Evolutionary conservation across 2,888 invertebrate species (phyloP).

Genomic region (Mesochorus sp.): DNA sequence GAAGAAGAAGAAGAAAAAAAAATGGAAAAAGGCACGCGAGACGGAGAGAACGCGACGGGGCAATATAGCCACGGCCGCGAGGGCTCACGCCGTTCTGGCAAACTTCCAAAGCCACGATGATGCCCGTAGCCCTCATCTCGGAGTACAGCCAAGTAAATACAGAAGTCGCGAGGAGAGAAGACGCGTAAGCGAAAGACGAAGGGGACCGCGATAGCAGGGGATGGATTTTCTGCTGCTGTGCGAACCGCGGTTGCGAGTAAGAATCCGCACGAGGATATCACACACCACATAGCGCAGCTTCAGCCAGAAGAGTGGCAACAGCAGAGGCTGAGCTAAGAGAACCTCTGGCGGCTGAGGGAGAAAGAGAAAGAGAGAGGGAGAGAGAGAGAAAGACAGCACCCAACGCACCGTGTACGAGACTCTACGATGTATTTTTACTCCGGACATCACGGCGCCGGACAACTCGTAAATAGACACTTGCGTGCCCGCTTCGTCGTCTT

Average conservation of each 20-base stretch:
- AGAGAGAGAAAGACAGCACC: too few relatives aligned
- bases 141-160: slow-evolving; percentile 66
- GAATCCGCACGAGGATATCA: slow-evolving; percentile 36
- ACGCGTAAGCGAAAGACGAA: slow-evolving; percentile 41
- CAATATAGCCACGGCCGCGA: slow-evolving; percentile 36
- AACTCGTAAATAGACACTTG: slow-evolving; percentile 82
- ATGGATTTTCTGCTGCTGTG: slow-evolving; percentile 30
- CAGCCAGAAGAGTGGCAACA: slow-evolving; percentile 52
- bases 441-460: slow-evolving; percentile 82
- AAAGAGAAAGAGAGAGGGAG: too few relatives aligned
- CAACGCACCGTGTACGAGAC: slow-evolving; percentile 69
- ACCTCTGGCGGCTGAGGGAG: slow-evolving; percentile 54
- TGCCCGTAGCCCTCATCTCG: slow-evolving; percentile 58
- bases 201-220: slow-evolving; percentile 4
- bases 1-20: not conserved
- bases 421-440: slow-evolving; percentile 81
- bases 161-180: slow-evolving; percentile 27
- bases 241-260: slow-evolving; percentile 28
- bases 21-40: not conserved
- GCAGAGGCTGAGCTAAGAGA: slow-evolving; percentile 50
- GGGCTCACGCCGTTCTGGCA: slow-evolving; percentile 59
- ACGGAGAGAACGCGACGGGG: slow-evolving; percentile 42
- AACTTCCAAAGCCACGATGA: slow-evolving; percentile 59
- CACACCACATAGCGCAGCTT: not conserved
- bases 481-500: slow-evolving; percentile 65